Evolutionary conservation across 2,797 vertebrate species (phyloP).

Genomic region (Bradypodion pumilum): DNA sequence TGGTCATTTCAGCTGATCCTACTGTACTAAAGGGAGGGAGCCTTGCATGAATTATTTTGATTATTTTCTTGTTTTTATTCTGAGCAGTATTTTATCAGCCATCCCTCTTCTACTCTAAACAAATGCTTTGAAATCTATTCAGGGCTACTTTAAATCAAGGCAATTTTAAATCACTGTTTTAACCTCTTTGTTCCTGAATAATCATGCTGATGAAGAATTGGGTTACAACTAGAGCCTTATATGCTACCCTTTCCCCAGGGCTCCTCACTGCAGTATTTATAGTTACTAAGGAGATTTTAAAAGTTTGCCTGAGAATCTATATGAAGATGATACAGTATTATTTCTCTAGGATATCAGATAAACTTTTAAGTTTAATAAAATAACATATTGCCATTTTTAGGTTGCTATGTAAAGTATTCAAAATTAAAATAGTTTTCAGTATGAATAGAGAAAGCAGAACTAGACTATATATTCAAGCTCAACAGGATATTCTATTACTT

Average conservation of each 20-base stretch:
- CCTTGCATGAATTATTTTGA: background rate
- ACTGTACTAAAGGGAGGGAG: background rate
- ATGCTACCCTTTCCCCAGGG: background rate
- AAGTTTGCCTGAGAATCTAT: background rate
- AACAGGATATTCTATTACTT: too few species aligned
- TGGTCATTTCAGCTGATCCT: background rate
- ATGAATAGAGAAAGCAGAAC: background rate
- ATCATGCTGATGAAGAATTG: background rate
- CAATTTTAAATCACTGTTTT: background rate
- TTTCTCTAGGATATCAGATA: background rate
- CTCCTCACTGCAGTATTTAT: background rate
- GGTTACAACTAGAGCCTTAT: background rate
- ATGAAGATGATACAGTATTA: background rate
- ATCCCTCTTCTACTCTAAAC: too few species aligned
- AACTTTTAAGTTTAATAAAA: background rate
- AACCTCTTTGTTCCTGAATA: background rate
- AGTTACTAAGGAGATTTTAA: background rate
- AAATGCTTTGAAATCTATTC: background rate
- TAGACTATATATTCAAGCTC: background rate
- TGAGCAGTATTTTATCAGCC: background rate
- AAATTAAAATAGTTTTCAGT: background rate
- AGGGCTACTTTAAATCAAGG: background rate
- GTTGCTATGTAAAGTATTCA: background rate
- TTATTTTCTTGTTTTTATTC: background rate
- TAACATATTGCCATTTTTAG: background rate